Conservation (phyloP, 1,140 invertebrate genomes). For the Tachypleus tridentatus region DNA sequence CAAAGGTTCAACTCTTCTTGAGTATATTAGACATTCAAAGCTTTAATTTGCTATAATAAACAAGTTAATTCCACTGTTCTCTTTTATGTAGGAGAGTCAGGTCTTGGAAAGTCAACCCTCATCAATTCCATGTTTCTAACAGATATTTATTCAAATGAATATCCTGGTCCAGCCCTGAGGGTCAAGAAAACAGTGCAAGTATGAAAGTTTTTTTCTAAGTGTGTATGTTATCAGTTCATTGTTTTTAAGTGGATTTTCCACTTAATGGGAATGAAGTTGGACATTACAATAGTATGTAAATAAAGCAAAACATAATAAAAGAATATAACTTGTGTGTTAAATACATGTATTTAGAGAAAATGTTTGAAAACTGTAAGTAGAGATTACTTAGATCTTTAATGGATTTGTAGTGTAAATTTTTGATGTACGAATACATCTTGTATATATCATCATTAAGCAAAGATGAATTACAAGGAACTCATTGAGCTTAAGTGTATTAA, state of each 20-base stretch:
- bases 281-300: constrained; percentile 27
- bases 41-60: background rate
- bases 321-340: constrained; percentile 42
- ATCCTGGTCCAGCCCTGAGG: constrained; percentile 74
- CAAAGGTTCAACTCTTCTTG: too few relatives aligned
- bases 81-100: constrained; percentile 66
- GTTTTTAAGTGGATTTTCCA: background rate
- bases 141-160: constrained; percentile 82
- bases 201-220: constrained; percentile 34
- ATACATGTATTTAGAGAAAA: too few relatives aligned
- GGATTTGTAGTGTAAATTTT: too few relatives aligned
- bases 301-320: constrained; percentile 43
- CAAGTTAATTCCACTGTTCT: background rate
- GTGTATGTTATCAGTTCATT: constrained; percentile 3
- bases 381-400: too few relatives aligned
- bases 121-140: constrained; percentile 99
- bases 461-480: too few relatives aligned
- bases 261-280: too few relatives aligned
- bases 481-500: too few relatives aligned
- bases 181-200: constrained; percentile 81
- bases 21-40: background rate
- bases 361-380: too few relatives aligned
- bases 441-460: too few relatives aligned
- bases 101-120: constrained; percentile 93
- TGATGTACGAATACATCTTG: too few relatives aligned